A percentile compares a stretch with the other conserved stretches of the same genome.
Evolutionary conservation across 2,888 invertebrate genomes (phyloP).

Genomic region (Stenichneumon culpator): DNA sequence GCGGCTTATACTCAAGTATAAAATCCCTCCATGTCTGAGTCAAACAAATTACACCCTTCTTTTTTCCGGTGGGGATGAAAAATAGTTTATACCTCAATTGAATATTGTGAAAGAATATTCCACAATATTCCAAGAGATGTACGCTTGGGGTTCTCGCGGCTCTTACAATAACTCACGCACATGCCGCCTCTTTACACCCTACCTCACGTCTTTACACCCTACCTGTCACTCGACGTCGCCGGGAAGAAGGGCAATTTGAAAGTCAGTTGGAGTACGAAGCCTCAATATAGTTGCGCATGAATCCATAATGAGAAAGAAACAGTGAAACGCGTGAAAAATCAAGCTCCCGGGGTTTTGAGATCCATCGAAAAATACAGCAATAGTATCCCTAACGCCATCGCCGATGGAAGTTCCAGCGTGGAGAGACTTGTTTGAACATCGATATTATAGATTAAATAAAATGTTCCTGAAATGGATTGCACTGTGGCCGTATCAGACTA

Average conservation of each 20-base stretch:
- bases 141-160: neutral
- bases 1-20: neutral
- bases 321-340: neutral
- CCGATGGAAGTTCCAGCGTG: neutral
- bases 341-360: neutral
- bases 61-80: too few species aligned
- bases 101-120: too few species aligned
- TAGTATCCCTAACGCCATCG: neutral
- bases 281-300: neutral
- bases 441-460: constrained; percentile 43
- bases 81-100: too few species aligned
- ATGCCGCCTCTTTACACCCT: too few species aligned
- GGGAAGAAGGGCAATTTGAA: neutral
- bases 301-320: neutral
- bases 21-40: neutral
- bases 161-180: neutral
- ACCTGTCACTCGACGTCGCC: neutral
- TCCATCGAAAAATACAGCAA: neutral
- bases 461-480: constrained; percentile 25
- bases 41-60: neutral
- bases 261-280: neutral
- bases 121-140: too few species aligned
- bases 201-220: neutral
- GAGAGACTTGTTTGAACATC: constrained; percentile 30
- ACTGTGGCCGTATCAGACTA: constrained; percentile 52